Percentiles rank a stretch among this genome's conserved stretches.
phyloP scores from a whole-genome alignment of 1,140 invertebrate species.

The Drosophila equinoxialis region DNA sequence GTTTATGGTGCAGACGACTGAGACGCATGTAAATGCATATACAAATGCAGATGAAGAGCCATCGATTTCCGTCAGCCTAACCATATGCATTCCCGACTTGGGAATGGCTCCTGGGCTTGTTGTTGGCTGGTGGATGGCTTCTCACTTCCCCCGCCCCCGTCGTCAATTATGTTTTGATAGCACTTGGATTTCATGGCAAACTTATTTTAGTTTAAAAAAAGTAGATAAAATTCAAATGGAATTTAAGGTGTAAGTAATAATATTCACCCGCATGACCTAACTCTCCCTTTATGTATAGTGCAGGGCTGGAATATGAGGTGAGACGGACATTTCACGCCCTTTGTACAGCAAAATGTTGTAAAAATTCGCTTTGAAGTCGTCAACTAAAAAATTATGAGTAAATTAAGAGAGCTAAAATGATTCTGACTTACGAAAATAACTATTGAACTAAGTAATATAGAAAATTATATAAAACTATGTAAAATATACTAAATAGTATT shows the following conservation, averaged over 20 bases:
- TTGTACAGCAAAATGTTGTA: no score
- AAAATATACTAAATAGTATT: no score
- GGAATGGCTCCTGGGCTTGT: neutral
- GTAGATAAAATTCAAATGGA: conserved; percentile 7
- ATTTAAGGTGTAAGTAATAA: conserved; percentile 47
- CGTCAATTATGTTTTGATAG: conserved; percentile 48
- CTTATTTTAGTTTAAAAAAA: conserved; percentile 45
- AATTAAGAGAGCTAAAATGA: no score
- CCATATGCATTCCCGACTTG: conserved; percentile 46
- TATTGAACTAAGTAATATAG: no score
- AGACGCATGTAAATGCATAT: conserved; percentile 13
- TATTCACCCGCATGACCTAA: conserved; percentile 14
- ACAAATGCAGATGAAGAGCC: conserved; percentile 20
- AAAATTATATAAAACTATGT: no score
- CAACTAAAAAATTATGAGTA: no score
- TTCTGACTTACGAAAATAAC: no score
- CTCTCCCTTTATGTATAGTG: neutral
- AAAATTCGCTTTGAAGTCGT: no score
- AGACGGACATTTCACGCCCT: no score
- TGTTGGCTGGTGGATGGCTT: neutral
- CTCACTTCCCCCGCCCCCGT: neutral
- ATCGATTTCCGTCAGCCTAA: conserved; percentile 31
- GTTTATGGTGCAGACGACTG: conserved; percentile 55
- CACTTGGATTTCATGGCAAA: conserved; percentile 46
- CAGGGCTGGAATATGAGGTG: neutral